Evolutionary conservation across 2,113 vertebrate species (phyloP), one percentile per base, ranked within the genome.

Genomic region (Heloderma charlesbogerti): DNA sequence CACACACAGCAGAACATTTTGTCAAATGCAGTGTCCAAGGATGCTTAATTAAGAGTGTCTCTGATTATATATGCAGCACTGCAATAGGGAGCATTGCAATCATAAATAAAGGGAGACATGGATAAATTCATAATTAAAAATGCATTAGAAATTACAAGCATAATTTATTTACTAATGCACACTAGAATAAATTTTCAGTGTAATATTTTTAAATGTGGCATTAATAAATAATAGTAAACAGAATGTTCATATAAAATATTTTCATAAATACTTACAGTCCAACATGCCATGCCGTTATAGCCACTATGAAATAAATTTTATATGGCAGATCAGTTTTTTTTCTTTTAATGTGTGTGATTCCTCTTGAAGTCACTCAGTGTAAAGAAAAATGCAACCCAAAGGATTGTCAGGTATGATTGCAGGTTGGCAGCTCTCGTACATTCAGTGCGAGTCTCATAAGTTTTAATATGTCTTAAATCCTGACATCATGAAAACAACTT

Each of bases 81-180:
- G 86, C 94, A 95, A 94, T 90, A 94, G 92, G 92, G 91, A 96
- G 93, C 95, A 94, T 88, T 1, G 0, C 93, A 92, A 92, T 93
- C 96, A 96, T 97, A 97, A 97, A 97, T 97, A 96, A 96, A 96
- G 92, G 95, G 90, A 95, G 94, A 95, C 96, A 90, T 95, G 95
- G 95, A 95, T 95, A 96, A 96, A 96, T 96, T 95, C 95, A 96
- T 96, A 96, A 96, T 97, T 97, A 97, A 97, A 96, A 96, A 96
- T 96, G 95, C 95, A 95, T 96, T 96, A 96, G 96, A 95, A 96
- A 96, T 96, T 97, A 96, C 96, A 96, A 96, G 95, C 95, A 94
- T 97, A 97, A 97, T 97, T 96, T 97, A 96, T 97, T 96, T 96
- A 96, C 94, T 96, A 96, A 97, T 97, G 94, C 92, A 90, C 85